phyloP scores from a whole-genome alignment of 2,888 invertebrate genomes.

The Dryobota labecula region DNA sequence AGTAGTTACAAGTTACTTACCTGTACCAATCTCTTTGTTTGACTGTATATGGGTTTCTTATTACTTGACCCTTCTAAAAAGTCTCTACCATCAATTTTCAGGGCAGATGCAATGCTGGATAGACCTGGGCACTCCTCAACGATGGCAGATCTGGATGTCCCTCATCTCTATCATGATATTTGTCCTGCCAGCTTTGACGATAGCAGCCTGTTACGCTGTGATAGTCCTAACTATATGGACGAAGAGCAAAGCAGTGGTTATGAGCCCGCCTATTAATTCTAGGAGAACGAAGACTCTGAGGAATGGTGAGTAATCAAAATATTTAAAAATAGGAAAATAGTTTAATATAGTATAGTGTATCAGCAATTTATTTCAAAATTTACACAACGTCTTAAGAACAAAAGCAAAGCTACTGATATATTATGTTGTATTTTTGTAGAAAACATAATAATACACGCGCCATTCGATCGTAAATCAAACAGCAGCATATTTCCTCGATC shows the following conservation, averaged over 20 bases:
- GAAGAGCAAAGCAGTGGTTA: slow-evolving; percentile 93
- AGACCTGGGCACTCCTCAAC: slow-evolving; percentile 93
- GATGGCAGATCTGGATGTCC: slow-evolving; percentile 97
- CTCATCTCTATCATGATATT: slow-evolving; percentile 95
- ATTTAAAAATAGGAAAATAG: no score
- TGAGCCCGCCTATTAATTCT: slow-evolving; percentile 88
- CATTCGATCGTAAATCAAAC: slow-evolving; percentile 38
- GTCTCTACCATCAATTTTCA: slow-evolving; percentile 71
- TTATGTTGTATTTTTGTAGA: slow-evolving; percentile 20
- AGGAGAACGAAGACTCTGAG: slow-evolving; percentile 84
- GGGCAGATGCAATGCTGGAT: slow-evolving; percentile 97
- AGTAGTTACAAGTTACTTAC: not conserved
- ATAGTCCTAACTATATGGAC: slow-evolving; percentile 98
- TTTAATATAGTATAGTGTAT: no score
- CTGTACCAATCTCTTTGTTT: not conserved
- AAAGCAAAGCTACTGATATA: not conserved
- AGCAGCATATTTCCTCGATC: slow-evolving; percentile 29
- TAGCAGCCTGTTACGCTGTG: slow-evolving; percentile 96
- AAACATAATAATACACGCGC: slow-evolving; percentile 2
- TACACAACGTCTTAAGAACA: slow-evolving; percentile 1
- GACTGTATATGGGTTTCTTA: not conserved
- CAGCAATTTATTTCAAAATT: not conserved
- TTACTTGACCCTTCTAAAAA: not conserved
- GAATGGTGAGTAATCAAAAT: slow-evolving; percentile 62
- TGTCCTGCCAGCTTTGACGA: slow-evolving; percentile 96